phyloP scores from a whole-genome alignment of 2,797 vertebrate genomes.

The Helicolenus hilgendorfi region DNA sequence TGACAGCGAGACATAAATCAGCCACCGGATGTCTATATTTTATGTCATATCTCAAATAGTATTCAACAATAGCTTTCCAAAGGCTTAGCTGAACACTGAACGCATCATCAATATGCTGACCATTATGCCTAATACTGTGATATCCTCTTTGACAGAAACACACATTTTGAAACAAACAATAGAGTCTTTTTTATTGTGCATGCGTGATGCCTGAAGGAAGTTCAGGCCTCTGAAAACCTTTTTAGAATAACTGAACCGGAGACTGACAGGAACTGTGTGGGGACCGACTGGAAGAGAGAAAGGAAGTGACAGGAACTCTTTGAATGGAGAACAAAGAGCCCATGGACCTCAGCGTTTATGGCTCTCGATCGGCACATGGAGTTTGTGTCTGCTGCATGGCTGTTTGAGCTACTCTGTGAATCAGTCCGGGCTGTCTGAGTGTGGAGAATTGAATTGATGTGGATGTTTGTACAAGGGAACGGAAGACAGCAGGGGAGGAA shows the following conservation, averaged over 20 bases:
- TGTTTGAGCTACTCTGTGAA: slow-evolving; percentile 49
- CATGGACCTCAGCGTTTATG: slow-evolving; percentile 50
- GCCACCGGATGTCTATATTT: not conserved
- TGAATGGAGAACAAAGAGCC: slow-evolving; percentile 64
- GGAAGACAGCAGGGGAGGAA: slow-evolving; percentile 69
- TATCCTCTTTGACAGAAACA: not conserved
- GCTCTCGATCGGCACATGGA: slow-evolving; percentile 36
- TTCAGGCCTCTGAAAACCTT: slow-evolving; percentile 27
- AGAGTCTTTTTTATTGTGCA: slow-evolving; percentile 32
- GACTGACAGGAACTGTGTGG: slow-evolving; percentile 42
- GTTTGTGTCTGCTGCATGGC: slow-evolving; percentile 30
- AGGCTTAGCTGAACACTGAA: not conserved
- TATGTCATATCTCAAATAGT: not conserved
- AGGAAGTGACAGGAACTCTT: slow-evolving; percentile 56
- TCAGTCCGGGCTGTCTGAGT: slow-evolving; percentile 22
- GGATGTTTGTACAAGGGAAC: slow-evolving; percentile 73
- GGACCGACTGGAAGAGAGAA: slow-evolving; percentile 23
- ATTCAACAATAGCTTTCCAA: not conserved
- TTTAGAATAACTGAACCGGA: slow-evolving; percentile 41
- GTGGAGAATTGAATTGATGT: slow-evolving; percentile 72
- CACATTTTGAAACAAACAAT: slow-evolving; percentile 19
- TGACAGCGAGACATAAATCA: not conserved
- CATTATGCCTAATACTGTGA: not conserved
- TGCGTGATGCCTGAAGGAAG: slow-evolving; percentile 25
- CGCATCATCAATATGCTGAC: not conserved